Conservation (phyloP, 2,888 invertebrate species). For the Dioctria rufipes region DNA sequence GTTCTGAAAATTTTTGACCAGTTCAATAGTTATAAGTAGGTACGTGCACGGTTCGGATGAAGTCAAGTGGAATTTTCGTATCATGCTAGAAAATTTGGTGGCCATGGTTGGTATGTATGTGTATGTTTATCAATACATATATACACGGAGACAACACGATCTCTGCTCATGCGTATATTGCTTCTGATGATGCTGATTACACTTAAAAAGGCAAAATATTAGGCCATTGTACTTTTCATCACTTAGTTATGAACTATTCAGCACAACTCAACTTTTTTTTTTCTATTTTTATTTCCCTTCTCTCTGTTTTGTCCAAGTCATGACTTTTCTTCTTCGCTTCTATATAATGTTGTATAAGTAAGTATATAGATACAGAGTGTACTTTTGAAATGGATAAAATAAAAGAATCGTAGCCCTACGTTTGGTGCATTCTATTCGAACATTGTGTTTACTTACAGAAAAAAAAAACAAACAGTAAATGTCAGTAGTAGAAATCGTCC, state of each 20-base stretch:
- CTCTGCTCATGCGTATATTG: constrained; percentile 50
- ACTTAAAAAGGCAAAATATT: constrained; percentile 57
- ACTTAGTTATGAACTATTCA: constrained; percentile 59
- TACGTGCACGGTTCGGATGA: neutral
- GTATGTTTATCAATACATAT: neutral
- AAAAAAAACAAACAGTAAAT: constrained; percentile 18
- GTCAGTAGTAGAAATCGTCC: constrained; percentile 29
- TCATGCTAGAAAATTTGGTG: neutral
- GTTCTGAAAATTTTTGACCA: constrained; percentile 40
- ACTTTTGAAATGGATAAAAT: constrained; percentile 15
- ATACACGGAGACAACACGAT: constrained; percentile 23
- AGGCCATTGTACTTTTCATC: constrained; percentile 59
- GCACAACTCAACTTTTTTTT: neutral
- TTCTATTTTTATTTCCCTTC: neutral
- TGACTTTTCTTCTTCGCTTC: constrained; percentile 15
- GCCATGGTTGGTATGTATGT: neutral
- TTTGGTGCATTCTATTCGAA: neutral
- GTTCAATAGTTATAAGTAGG: constrained; percentile 27
- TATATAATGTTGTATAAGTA: too few relatives aligned
- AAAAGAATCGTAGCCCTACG: constrained; percentile 19
- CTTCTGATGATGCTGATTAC: constrained; percentile 57
- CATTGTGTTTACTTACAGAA: constrained; percentile 28
- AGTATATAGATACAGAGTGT: neutral
- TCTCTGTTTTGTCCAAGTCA: constrained; percentile 42
- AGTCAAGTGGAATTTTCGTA: constrained; percentile 12